These are phyloP conservation scores for Metopolophium dirhodum DNA, from an alignment of 1,140 invertebrate genomes.

Conservation along the genomic window DNA sequence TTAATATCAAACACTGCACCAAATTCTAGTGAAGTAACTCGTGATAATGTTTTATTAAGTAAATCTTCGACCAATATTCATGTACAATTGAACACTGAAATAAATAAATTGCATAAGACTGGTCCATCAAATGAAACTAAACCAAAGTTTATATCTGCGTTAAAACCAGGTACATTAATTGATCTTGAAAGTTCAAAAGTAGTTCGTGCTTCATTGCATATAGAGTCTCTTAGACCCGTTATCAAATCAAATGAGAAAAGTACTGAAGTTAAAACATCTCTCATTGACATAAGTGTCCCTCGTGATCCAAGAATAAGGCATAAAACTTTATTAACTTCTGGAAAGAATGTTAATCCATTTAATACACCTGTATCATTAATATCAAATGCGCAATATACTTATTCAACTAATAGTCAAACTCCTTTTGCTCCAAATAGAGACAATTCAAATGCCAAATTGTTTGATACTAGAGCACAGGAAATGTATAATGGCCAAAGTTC, in stretches of 20 bases:
- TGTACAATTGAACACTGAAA: not conserved
- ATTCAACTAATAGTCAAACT: not conserved
- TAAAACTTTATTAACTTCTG: not conserved
- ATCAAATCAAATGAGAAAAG: conserved; percentile 7
- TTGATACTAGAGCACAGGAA: not conserved
- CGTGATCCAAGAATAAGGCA: conserved; percentile 44
- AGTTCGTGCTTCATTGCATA: not conserved
- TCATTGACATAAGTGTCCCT: not conserved
- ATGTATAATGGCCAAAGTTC: not conserved
- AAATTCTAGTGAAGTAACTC: not conserved
- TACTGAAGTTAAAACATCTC: too few relatives aligned
- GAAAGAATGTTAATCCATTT: not conserved
- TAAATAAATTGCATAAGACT: not conserved
- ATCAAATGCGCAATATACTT: not conserved
- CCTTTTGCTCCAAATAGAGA: too few relatives aligned
- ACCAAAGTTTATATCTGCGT: conserved; percentile 15
- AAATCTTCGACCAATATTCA: not conserved
- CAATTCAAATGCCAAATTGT: not conserved
- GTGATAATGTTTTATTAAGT: not conserved
- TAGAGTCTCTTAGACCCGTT: conserved; percentile 32
- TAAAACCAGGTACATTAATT: conserved; percentile 44
- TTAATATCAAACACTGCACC: not conserved
- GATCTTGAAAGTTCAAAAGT: conserved; percentile 46
- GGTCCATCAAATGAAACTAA: not conserved
- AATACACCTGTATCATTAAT: not conserved